Percentiles rank a stretch among this genome's conserved stretches.
phyloP scores from a whole-genome alignment of 2,797 vertebrate genomes.

The Etheostoma perlongum region DNA sequence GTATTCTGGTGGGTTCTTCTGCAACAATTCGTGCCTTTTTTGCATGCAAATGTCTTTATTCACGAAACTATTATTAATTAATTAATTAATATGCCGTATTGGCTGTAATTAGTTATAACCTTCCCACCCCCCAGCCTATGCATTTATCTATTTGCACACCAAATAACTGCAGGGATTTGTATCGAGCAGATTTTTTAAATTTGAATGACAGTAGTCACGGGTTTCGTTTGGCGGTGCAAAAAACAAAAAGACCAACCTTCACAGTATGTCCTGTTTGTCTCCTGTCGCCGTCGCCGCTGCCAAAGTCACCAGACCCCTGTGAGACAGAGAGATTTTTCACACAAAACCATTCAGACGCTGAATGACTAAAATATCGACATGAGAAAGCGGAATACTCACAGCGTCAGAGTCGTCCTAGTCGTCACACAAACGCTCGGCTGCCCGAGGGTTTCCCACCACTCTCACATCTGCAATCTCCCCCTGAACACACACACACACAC shows the following conservation, averaged over 20 bases:
- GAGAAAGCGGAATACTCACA: slow-evolving; percentile 61
- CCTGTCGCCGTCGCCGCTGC: slow-evolving; percentile 69
- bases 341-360: not conserved
- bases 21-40: too few relatives aligned
- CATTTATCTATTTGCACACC: not conserved
- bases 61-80: too few relatives aligned
- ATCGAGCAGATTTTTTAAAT: not conserved
- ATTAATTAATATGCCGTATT: too few relatives aligned
- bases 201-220: not conserved
- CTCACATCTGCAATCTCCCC: slow-evolving; percentile 89
- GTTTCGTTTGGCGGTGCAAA: not conserved
- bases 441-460: slow-evolving; percentile 84
- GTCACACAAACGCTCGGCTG: slow-evolving; percentile 85
- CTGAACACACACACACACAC: slow-evolving; percentile 70
- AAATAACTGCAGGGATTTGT: not conserved
- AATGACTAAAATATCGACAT: not conserved
- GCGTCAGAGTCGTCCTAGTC: slow-evolving; percentile 87
- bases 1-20: too few relatives aligned
- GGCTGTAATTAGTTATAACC: too few relatives aligned
- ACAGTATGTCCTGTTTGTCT: slow-evolving; percentile 36
- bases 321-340: not conserved
- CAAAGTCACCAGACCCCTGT: slow-evolving; percentile 80
- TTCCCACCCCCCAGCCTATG: not conserved
- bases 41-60: too few relatives aligned
- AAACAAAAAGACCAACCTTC: slow-evolving; percentile 44